A percentile compares a stretch with the other conserved stretches of the same genome.
These are phyloP conservation scores for Oenanthe melanoleuca DNA, from an alignment of 2,113 vertebrate species.

Conservation along the genomic window DNA sequence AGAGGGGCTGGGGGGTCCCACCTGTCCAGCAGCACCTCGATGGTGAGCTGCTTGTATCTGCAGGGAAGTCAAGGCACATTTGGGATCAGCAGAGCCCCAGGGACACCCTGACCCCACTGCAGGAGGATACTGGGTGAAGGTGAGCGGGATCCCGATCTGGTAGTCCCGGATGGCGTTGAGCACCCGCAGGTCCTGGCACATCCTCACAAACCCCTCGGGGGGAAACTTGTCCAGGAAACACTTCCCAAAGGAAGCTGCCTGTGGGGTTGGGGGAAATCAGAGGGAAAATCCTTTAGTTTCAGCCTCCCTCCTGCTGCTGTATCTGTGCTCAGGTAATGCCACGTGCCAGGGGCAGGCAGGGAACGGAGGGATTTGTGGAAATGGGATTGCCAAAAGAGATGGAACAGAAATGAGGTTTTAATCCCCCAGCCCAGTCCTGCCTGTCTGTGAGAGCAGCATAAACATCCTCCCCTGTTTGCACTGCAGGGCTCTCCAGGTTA, in stretches of 20 bases:
- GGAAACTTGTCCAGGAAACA: conserved; percentile 86
- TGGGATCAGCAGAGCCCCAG: rapidly evolving
- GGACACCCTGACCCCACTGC: rapidly evolving
- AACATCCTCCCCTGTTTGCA: no score
- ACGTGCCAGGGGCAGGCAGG: no score
- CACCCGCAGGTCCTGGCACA: conserved; percentile 85
- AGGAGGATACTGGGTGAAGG: conserved; percentile 86
- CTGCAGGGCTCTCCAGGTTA: no score
- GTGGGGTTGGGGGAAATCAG: not conserved
- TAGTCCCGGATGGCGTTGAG: conserved; percentile 86
- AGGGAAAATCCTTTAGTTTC: not conserved
- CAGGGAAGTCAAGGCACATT: conserved; percentile 56
- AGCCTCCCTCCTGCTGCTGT: no score
- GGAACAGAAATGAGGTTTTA: no score
- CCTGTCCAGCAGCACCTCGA: conserved; percentile 90
- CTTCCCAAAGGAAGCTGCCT: conserved; percentile 90
- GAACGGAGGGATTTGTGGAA: no score
- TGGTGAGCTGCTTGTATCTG: conserved; percentile 92
- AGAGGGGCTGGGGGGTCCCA: not conserved
- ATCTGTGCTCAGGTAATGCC: no score
- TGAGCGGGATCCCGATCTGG: conserved; percentile 86
- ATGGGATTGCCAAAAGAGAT: no score
- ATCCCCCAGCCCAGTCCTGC: no score
- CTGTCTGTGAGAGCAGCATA: no score
- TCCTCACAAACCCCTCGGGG: conserved; percentile 80